phyloP scores from a whole-genome alignment of 2,888 invertebrate species.

The Cosmorhoe ocellata region DNA sequence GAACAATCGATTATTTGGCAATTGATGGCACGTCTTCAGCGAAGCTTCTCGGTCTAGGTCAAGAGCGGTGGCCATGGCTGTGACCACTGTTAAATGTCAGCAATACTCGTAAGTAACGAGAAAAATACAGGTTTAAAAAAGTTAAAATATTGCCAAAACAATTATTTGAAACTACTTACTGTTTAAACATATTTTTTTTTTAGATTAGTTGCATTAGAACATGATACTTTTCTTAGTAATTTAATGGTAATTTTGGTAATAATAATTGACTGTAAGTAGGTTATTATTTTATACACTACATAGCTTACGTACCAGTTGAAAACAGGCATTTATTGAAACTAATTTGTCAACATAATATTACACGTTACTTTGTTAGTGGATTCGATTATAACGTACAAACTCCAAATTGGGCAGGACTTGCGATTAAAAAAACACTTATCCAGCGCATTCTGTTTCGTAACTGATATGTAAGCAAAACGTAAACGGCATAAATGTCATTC shows the following conservation, averaged over 20 bases:
- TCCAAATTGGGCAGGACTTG: slow-evolving; percentile 21
- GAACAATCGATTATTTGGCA: slow-evolving; percentile 38
- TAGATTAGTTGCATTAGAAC: too few relatives aligned
- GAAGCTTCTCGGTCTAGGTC: slow-evolving; percentile 52
- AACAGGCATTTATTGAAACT: background rate
- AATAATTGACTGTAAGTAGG: too few relatives aligned
- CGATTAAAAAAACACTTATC: slow-evolving; percentile 26
- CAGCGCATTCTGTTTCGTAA: slow-evolving; percentile 46
- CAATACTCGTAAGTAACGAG: background rate
- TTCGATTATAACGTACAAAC: slow-evolving; percentile 5
- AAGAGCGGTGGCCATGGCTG: slow-evolving; percentile 67
- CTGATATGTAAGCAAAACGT: slow-evolving; percentile 42
- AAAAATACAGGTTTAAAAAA: background rate
- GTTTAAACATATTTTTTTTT: too few relatives aligned
- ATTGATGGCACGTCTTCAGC: slow-evolving; percentile 33
- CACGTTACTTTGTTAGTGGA: slow-evolving; percentile 13
- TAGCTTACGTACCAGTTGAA: too few relatives aligned
- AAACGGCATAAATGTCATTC: slow-evolving; percentile 58
- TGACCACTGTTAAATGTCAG: slow-evolving; percentile 37
- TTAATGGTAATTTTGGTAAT: too few relatives aligned
- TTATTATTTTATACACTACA: too few relatives aligned
- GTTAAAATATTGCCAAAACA: too few relatives aligned
- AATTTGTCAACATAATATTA: slow-evolving; percentile 2
- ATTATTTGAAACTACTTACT: too few relatives aligned
- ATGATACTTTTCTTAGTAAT: too few relatives aligned